phyloP scores from a whole-genome alignment of 2,797 vertebrate genomes.

The Sebastes steindachneri region DNA sequence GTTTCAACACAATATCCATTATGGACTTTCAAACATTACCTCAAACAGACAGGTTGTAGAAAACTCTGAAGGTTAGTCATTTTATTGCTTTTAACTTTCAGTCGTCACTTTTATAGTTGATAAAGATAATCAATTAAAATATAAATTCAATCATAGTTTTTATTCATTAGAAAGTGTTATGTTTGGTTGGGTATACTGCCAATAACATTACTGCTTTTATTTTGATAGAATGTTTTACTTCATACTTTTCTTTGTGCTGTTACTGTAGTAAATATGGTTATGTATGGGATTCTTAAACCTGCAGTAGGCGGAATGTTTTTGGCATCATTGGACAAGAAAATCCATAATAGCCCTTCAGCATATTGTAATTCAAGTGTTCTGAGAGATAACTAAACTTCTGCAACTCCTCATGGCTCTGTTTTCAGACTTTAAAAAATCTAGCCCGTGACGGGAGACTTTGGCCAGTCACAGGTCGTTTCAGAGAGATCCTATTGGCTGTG shows the following conservation, averaged over 20 bases:
- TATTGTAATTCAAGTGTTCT: too few relatives aligned
- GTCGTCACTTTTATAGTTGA: background rate
- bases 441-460: too few relatives aligned
- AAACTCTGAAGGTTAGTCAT: background rate
- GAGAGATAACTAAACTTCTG: too few relatives aligned
- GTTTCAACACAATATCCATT: constrained; percentile 2
- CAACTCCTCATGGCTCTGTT: too few relatives aligned
- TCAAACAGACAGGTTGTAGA: background rate
- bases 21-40: background rate
- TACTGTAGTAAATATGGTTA: background rate
- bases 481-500: too few relatives aligned
- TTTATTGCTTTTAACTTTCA: background rate
- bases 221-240: background rate
- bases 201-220: background rate
- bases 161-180: background rate
- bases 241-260: background rate
- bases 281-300: background rate
- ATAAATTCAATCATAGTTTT: background rate
- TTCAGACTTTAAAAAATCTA: too few relatives aligned
- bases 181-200: background rate
- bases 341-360: too few relatives aligned
- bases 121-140: background rate
- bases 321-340: too few relatives aligned
- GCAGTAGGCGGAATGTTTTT: too few relatives aligned
- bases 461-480: too few relatives aligned